Base-by-base conservation (phyloP, 2,113 vertebrate genomes). In the Callochromis pleurospilus region DNA sequence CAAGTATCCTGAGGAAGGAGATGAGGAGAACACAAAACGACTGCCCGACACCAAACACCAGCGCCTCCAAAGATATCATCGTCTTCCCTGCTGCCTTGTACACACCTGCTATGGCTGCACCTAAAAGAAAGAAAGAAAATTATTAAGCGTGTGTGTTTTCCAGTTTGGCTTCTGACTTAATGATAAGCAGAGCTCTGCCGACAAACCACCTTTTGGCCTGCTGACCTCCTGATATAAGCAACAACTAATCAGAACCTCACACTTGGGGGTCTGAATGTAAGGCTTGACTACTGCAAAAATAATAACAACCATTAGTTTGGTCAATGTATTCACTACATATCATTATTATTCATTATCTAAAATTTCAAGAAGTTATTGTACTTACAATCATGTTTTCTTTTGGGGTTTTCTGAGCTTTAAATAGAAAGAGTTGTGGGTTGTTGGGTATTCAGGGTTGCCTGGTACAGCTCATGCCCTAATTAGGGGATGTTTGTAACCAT, bases 51-150 rank as follows among this genome's bases (percentile, higher is more conserved):
- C 98, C 98, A 9, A 98, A 95, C 56, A 98, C 97, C 24, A 99
- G 96, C 15, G 98, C 98, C 94, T 97, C 98, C 47, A 99, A 95
- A 1, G 98, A 97, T 38, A 97, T 97, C 98, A 99, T 99, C 60
- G 95, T 97, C 91, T 99, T 99, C 86, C 97, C 98, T 0, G 98
- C 98, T 5, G 98, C 98, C 95, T 97, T 97, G 95, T 99, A 99
- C 49, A 99, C 98, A 3, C 98, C 98, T 33, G 98, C 98, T 81
- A 99, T 97, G 45, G 98, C 98, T 58, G 98, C 98, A 96, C 98
- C 98, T 99, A 92, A 1, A 5, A 45, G 24, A 42, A 79, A 7
- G 77, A 49, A 11, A 79, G 26, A 6, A 36, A 40, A 24, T 26
- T 8, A 49, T 49, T 77, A 7, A 51, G 11, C 3, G 2, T 9